These are phyloP conservation scores for Dysdera silvatica DNA, from an alignment of 1,140 invertebrate species.

Conservation along the genomic window DNA sequence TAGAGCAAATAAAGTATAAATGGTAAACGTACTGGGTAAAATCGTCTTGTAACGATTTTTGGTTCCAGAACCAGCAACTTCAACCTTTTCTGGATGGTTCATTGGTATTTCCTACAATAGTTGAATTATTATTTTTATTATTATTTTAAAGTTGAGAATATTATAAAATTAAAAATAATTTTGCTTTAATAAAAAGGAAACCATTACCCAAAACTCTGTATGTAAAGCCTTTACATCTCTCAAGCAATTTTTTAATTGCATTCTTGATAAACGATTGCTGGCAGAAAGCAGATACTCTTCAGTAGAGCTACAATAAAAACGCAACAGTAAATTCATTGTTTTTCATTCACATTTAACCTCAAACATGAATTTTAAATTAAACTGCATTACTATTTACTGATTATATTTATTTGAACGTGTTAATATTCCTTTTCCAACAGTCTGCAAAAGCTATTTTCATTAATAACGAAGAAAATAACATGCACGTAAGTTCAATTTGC, in stretches of 20 bases:
- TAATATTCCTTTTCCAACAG: too few species aligned
- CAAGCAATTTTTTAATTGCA: constrained; percentile 58
- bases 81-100: constrained; percentile 78
- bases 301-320: constrained; percentile 46
- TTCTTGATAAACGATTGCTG: constrained; percentile 56
- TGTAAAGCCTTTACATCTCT: constrained; percentile 56
- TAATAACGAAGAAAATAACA: too few species aligned
- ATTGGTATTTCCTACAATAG: constrained; percentile 63
- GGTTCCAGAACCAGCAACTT: constrained; percentile 74
- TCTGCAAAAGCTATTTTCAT: too few species aligned
- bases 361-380: constrained; percentile 4
- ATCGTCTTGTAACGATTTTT: constrained; percentile 86
- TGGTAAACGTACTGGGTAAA: constrained; percentile 56
- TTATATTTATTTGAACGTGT: too few species aligned
- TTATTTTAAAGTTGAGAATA: neutral
- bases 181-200: too few species aligned
- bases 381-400: too few species aligned
- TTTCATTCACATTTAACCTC: neutral
- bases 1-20: constrained; percentile 1
- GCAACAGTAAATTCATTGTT: constrained; percentile 1
- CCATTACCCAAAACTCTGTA: constrained; percentile 70
- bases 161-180: neutral
- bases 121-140: neutral
- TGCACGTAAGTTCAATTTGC: too few species aligned
- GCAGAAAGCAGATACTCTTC: constrained; percentile 58